Evolutionary conservation across 2,888 invertebrate species (phyloP).

Genomic region (Holacanthella duospinosa): DNA sequence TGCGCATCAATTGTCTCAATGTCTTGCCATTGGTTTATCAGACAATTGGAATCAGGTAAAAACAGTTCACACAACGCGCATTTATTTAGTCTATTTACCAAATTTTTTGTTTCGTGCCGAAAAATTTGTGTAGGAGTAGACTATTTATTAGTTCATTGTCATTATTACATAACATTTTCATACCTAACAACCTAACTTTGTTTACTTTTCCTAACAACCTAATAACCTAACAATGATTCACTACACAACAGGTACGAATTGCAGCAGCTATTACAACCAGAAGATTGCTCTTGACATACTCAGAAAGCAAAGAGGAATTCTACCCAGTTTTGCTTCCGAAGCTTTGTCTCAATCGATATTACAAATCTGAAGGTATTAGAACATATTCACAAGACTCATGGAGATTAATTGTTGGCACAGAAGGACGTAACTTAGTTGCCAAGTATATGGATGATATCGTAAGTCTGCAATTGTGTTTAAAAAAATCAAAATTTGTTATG

Average conservation of each 20-base stretch:
- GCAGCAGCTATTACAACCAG: slow-evolving; percentile 47
- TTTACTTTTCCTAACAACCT: slow-evolving; percentile 6
- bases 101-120: not conserved
- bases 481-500: too few species aligned
- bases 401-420: slow-evolving; percentile 44
- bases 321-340: slow-evolving; percentile 45
- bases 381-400: slow-evolving; percentile 49
- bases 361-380: slow-evolving; percentile 44
- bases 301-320: slow-evolving; percentile 42
- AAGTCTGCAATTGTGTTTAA: slow-evolving; percentile 11
- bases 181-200: too few species aligned
- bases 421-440: slow-evolving; percentile 45
- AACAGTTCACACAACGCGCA: not conserved
- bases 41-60: slow-evolving; percentile 48
- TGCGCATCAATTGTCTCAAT: slow-evolving; percentile 44
- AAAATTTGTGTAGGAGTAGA: too few species aligned
- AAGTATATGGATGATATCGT: slow-evolving; percentile 42
- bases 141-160: too few species aligned
- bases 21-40: slow-evolving; percentile 44
- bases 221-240: not conserved
- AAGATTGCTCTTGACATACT: slow-evolving; percentile 44
- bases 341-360: slow-evolving; percentile 48
- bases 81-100: not conserved
- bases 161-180: too few species aligned
- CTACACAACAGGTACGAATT: slow-evolving; percentile 46